These are phyloP conservation scores for Crotalus horridus DNA, from an alignment of 2,113 vertebrate species.

Conservation along the genomic window DNA sequence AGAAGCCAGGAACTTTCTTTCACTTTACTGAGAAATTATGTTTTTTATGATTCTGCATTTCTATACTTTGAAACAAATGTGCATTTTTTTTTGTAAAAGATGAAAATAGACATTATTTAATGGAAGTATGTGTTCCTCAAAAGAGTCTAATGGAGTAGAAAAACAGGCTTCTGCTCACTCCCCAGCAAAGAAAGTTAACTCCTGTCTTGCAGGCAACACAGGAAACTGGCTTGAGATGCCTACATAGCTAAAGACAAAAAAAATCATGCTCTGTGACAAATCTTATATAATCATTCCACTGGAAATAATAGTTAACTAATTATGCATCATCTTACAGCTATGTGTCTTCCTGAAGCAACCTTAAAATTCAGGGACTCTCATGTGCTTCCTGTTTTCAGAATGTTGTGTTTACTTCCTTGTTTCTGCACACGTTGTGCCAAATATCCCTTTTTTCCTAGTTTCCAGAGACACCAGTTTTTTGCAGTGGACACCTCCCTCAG, in stretches of 20 bases:
- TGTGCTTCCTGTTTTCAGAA: background rate
- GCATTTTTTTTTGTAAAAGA: background rate
- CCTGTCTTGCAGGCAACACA: background rate
- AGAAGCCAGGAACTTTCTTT: background rate
- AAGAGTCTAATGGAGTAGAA: conserved; percentile 4
- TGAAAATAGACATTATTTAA: background rate
- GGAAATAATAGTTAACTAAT: conserved; percentile 10
- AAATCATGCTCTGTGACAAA: background rate
- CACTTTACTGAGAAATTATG: background rate
- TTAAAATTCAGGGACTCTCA: background rate
- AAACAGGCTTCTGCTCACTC: conserved; percentile 9
- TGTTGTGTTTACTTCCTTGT: background rate
- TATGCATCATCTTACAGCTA: background rate
- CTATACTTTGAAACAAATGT: background rate
- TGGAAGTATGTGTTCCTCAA: background rate
- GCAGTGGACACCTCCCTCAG: background rate
- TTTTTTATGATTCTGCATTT: background rate
- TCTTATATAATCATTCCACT: conserved; percentile 12
- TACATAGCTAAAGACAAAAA: background rate
- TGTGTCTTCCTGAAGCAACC: background rate
- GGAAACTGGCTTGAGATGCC: conserved; percentile 3
- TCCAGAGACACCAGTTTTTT: background rate
- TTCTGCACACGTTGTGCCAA: background rate
- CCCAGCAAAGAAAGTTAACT: conserved; percentile 1
- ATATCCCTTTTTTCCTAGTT: background rate